Evolutionary conservation across 2,888 invertebrate genomes (phyloP), one percentile per base, ranked within the genome.

Genomic region (Lycia hirtaria): DNA sequence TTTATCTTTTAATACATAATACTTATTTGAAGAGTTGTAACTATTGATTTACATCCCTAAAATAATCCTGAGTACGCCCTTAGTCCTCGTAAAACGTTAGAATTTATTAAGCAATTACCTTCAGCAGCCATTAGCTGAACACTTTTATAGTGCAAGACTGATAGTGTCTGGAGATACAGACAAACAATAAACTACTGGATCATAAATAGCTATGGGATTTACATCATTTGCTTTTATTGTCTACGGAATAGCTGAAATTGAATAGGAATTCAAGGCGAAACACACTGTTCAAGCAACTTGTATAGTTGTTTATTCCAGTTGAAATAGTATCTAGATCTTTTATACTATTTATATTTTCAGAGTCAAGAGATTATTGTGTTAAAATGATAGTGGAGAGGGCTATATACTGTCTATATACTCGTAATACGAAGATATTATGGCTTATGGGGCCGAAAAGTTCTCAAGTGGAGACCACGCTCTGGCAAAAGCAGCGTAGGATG

Each of bases 51-150:
- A 28, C 28, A n/a, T 15, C 15, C 1, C 4, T 24, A 9, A 7
- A 3, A 19, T 24, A 41, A 43, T 15, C 37, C 47, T 49, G 38
- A 52, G 15, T 44, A 44, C 49, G 28, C 15, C 41, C 35, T 19
- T 22, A 28, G 40, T 19, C 47, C 53, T 61, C 67, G 58, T 64
- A 63, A 66, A 67, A 53, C 44, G 50, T 26, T 38, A 56, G 40
- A 64, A 64, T 67, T 67, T 67, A 67, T 60, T 55, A 57, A 58
- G 53, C 65, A 65, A 60, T 68, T 61, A 62, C 44, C 45, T 45
- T 56, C 37, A 59, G 58, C 55, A 56, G 22, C 62, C 56, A 60
- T 65, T 62, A 60, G 40, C 14, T n/a, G 32, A 32, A 50, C 51
- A 52, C 28, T 56, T 60, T 52, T 38, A 49, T 56, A 35, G 57